These are phyloP conservation scores for Crax fasciolata DNA, from an alignment of 2,797 vertebrate genomes.

Conservation along the genomic window DNA sequence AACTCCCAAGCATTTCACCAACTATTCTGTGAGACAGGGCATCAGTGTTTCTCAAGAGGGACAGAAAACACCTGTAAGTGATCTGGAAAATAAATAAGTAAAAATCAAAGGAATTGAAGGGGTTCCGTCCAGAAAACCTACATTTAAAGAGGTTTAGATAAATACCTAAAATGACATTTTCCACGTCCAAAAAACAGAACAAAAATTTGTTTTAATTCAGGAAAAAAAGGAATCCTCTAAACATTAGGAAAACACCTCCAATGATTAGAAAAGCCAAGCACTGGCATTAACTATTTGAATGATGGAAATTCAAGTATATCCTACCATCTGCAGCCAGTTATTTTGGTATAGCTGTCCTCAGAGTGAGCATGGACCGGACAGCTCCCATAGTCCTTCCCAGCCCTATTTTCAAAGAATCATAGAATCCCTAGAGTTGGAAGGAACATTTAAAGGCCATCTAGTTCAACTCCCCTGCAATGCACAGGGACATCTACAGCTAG, in stretches of 20 bases:
- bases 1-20: background rate
- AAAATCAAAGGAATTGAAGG: background rate
- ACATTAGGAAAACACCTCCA: background rate
- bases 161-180: background rate
- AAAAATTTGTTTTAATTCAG: background rate
- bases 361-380: background rate
- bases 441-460: too few relatives aligned
- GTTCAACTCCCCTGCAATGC: too few relatives aligned
- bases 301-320: background rate
- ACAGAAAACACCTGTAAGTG: background rate
- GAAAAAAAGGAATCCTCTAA: background rate
- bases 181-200: background rate
- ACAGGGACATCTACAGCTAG: too few relatives aligned
- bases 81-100: background rate
- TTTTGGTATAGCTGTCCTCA: background rate
- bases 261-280: background rate
- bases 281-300: background rate
- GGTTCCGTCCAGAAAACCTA: background rate
- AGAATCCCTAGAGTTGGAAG: too few relatives aligned
- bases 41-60: background rate
- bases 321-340: background rate
- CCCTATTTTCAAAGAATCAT: background rate
- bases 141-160: background rate
- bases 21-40: background rate
- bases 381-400: background rate